Conservation (phyloP, 2,888 invertebrate genomes). For the Hemicrepidius hirtus region DNA sequence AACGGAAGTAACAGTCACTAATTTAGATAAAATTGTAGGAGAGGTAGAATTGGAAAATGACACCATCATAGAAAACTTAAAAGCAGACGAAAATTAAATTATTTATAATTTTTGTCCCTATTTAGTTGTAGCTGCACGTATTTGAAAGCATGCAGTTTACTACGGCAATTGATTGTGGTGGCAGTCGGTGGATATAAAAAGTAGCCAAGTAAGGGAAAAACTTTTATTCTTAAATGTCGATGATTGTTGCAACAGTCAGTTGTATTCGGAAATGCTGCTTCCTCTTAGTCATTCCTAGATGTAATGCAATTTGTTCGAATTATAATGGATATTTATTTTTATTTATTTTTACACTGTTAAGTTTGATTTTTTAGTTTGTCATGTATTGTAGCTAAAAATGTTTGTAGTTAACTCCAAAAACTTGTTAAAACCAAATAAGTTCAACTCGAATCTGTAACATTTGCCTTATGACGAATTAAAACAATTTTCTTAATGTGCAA, state of each 20-base stretch:
- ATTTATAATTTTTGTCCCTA: background rate
- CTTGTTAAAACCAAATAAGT: conserved; percentile 16
- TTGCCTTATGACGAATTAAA: conserved; percentile 45
- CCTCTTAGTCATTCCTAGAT: conserved; percentile 25
- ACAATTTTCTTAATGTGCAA: conserved; percentile 25
- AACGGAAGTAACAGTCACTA: conserved; percentile 13
- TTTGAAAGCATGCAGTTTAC: background rate
- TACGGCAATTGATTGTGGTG: conserved; percentile 1
- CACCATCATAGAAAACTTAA: background rate
- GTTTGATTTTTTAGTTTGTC: background rate
- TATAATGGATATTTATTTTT: conserved; percentile 8
- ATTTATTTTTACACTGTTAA: conserved; percentile 17
- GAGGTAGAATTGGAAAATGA: background rate
- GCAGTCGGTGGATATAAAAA: background rate
- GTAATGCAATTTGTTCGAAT: conserved; percentile 11
- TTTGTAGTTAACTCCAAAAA: background rate
- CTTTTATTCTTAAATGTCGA: background rate
- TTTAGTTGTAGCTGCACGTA: background rate
- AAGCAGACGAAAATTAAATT: background rate
- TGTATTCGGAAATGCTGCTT: background rate
- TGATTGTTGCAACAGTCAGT: conserved; percentile 1
- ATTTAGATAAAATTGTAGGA: background rate
- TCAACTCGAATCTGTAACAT: conserved; percentile 32
- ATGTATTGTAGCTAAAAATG: background rate
- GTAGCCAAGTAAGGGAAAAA: too few species aligned